Percentiles rank a stretch among this genome's conserved stretches.
Evolutionary conservation across 1,140 invertebrate species (phyloP).

Genomic region (Chelonus insularis): DNA sequence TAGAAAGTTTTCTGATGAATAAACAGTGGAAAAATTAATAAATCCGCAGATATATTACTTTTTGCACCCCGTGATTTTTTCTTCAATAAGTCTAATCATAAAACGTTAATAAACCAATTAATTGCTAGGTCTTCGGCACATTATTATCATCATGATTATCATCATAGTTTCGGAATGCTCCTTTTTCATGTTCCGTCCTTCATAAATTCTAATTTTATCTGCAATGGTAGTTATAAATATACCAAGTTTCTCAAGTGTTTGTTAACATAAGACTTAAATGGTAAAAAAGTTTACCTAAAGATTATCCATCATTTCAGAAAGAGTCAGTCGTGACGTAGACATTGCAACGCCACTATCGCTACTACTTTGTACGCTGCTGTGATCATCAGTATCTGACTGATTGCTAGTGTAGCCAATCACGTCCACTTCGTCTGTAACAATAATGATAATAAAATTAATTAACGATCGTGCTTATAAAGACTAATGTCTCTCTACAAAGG

Average conservation of each 20-base stretch:
- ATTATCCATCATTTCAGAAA: conserved; percentile 63
- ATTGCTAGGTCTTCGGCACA: not conserved
- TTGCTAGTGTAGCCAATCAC: conserved; percentile 85
- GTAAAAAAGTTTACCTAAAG: conserved; percentile 50
- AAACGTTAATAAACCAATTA: not conserved
- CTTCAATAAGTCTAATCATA: too few relatives aligned
- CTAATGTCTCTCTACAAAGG: too few relatives aligned
- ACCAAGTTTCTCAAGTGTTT: too few relatives aligned
- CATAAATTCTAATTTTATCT: too few relatives aligned
- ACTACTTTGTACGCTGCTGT: conserved; percentile 76
- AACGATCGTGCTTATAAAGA: conserved; percentile 6
- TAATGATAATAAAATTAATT: conserved; percentile 11
- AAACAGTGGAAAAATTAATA: not conserved
- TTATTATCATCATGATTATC: not conserved
- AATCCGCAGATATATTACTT: not conserved
- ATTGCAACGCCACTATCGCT: conserved; percentile 79
- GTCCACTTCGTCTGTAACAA: conserved; percentile 82
- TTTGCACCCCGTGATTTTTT: too few relatives aligned
- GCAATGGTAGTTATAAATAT: too few relatives aligned
- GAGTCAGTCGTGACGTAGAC: conserved; percentile 70
- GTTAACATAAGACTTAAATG: not conserved
- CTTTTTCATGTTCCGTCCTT: not conserved
- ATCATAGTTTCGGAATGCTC: conserved; percentile 6
- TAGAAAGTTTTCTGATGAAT: not conserved
- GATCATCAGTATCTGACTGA: conserved; percentile 83